A percentile compares a stretch with the other conserved stretches of the same genome.
Conservation (phyloP, 2,888 invertebrate genomes). For the Blera fallax region DNA sequence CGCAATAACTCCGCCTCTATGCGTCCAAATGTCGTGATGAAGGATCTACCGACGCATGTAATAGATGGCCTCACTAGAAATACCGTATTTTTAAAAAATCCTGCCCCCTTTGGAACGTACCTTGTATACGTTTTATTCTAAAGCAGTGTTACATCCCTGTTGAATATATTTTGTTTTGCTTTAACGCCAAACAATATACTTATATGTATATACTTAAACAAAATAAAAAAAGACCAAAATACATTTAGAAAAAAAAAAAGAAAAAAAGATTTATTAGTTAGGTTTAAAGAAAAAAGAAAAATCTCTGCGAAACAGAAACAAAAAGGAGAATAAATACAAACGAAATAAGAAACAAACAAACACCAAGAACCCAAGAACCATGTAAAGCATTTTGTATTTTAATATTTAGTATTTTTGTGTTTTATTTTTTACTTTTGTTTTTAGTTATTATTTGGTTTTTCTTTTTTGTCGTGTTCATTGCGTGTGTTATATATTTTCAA, state of each 20-base stretch:
- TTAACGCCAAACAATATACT: conserved; percentile 7
- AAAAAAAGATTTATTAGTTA: background rate
- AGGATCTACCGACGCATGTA: no score
- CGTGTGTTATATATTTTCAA: background rate
- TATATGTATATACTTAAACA: background rate
- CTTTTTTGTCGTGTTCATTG: background rate
- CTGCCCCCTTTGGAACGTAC: no score
- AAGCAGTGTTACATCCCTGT: background rate
- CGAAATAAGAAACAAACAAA: background rate
- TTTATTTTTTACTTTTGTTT: background rate
- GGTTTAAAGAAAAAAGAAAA: no score
- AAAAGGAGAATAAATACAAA: background rate
- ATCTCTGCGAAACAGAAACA: background rate
- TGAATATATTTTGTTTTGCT: conserved; percentile 3
- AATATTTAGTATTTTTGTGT: background rate
- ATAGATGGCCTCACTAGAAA: no score
- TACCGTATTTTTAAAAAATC: no score
- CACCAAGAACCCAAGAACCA: no score
- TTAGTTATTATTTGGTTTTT: background rate
- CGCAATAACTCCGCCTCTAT: no score
- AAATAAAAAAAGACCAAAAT: conserved; percentile 9
- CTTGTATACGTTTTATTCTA: no score
- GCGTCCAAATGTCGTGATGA: no score
- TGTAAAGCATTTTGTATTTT: background rate
- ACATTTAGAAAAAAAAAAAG: no score